Percentiles rank a stretch among this genome's conserved stretches.
Conservation (phyloP, 37 sponge, comb jelly and placozoan species). For the Cliona cf. orientalis region DNA sequence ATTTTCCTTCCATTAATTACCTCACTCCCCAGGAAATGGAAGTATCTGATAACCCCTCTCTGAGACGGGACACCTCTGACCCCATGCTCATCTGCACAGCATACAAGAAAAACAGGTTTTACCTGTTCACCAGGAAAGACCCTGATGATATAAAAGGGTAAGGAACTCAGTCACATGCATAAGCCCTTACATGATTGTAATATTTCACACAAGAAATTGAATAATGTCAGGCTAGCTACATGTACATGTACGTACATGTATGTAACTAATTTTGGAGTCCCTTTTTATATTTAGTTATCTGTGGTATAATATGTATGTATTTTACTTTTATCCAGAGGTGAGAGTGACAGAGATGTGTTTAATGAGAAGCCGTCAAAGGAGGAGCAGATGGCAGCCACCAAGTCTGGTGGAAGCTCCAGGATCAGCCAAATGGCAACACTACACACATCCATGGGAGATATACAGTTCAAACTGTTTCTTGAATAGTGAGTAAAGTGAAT, state of each 20-base stretch:
- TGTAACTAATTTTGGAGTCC: too few relatives aligned
- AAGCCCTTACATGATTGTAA: too few relatives aligned
- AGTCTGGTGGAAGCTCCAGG: constrained; percentile 26
- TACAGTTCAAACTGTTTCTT: constrained; percentile 91
- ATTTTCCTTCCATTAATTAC: too few relatives aligned
- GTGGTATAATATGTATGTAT: too few relatives aligned
- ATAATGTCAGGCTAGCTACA: too few relatives aligned
- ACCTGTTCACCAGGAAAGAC: constrained; percentile 87
- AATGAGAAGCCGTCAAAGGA: constrained; percentile 97
- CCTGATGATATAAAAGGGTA: constrained; percentile 84
- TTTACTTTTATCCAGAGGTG: constrained; percentile 61
- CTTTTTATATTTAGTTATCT: not conserved
- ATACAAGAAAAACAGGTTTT: constrained; percentile 96
- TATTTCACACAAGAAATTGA: too few relatives aligned
- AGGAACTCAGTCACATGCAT: too few relatives aligned
- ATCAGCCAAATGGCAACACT: constrained; percentile 59
- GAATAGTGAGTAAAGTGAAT: constrained; percentile 87
- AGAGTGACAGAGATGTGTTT: constrained; percentile 93
- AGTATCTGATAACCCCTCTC: constrained; percentile 82
- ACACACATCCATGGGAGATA: constrained; percentile 86
- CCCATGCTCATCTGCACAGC: constrained; percentile 90
- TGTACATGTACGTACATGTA: too few relatives aligned
- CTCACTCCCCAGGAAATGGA: constrained; percentile 79
- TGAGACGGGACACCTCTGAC: constrained; percentile 73
- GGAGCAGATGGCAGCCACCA: constrained; percentile 87